These are phyloP conservation scores for Elgonia sp. DNA, from an alignment of 2,888 invertebrate species.

Conservation along the genomic window DNA sequence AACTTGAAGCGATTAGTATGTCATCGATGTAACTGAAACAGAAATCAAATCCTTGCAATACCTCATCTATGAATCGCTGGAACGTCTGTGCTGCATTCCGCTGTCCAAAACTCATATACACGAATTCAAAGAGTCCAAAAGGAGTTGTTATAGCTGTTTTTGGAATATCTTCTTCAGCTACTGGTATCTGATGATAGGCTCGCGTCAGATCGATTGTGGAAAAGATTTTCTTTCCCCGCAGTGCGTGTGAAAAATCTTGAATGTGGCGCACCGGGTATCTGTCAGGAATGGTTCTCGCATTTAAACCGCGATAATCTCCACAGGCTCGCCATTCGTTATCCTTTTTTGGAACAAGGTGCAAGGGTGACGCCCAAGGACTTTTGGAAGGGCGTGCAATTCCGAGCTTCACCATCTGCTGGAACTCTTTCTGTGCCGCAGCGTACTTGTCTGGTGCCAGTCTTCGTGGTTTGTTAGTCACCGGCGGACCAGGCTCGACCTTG, in stretches of 20 bases:
- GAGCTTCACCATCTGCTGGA: background rate
- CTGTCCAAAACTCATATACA: no score
- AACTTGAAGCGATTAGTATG: no score
- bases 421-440: background rate
- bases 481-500: no score
- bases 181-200: no score
- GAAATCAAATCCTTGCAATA: no score
- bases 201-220: background rate
- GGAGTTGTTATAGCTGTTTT: no score
- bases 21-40: no score
- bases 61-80: no score
- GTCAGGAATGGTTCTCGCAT: background rate
- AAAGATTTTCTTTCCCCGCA: background rate
- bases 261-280: background rate
- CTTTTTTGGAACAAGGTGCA: background rate
- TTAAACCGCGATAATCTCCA: background rate
- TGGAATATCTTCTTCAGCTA: no score
- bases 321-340: background rate
- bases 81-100: no score
- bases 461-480: background rate
- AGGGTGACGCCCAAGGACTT: background rate
- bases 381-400: slow-evolving; percentile 9
- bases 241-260: slow-evolving; percentile 17
- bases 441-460: background rate
- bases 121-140: no score